phyloP scores from a whole-genome alignment of 2,113 vertebrate species.

The Phylloscopus trochiloides region DNA sequence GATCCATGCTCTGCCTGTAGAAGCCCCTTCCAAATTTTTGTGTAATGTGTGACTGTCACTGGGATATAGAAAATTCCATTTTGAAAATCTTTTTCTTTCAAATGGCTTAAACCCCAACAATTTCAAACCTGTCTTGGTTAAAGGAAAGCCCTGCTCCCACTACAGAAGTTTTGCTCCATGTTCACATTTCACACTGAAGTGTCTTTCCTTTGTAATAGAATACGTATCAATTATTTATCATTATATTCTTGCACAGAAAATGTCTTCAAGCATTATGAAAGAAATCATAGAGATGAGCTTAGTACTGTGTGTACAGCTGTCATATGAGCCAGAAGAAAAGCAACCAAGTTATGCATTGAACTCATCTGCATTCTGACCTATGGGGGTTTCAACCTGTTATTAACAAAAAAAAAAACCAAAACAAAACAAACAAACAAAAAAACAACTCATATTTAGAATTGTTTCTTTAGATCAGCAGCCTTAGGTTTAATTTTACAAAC shows the following conservation, averaged over 20 bases:
- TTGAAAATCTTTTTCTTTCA: background rate
- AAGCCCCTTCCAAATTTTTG: background rate
- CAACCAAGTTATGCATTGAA: background rate
- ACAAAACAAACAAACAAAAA: background rate
- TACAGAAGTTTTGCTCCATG: background rate
- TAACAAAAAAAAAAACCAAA: background rate
- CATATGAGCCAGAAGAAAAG: background rate
- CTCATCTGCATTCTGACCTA: background rate
- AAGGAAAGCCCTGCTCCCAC: background rate
- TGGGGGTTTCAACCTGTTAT: background rate
- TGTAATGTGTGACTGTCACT: background rate
- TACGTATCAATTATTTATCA: background rate
- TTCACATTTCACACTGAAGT: background rate
- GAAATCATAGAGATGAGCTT: background rate
- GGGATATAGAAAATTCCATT: background rate
- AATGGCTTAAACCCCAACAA: background rate
- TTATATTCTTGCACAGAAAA: background rate
- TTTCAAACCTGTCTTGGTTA: background rate
- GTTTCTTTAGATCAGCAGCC: background rate
- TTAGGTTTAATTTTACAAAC: background rate
- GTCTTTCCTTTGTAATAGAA: background rate
- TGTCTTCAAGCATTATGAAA: background rate
- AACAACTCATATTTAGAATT: background rate
- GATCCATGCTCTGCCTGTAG: background rate
- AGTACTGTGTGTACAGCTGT: background rate